Conservation (phyloP, 30 jellyfish, hydroid and myxozoan genomes). For the Aurelia aurita complex sp. Pacific region DNA sequence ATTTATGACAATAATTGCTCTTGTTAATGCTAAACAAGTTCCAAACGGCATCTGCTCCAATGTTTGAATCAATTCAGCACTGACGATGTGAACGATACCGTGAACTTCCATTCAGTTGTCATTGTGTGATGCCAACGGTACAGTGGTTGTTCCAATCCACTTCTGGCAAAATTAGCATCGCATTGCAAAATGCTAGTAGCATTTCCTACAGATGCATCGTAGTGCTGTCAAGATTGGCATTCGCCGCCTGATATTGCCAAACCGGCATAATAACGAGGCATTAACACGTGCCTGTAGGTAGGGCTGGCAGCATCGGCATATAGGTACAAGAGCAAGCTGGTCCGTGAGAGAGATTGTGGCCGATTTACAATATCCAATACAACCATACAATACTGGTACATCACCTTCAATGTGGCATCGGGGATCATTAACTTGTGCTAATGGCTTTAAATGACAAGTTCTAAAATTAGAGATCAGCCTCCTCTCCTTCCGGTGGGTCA, state of each 20-base stretch:
- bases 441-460: conserved; percentile 37
- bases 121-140: too few species aligned
- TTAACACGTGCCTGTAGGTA: conserved; percentile 38
- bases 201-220: conserved; percentile 61
- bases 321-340: conserved; percentile 29
- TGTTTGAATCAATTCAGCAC: too few species aligned
- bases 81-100: too few species aligned
- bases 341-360: conserved; percentile 56
- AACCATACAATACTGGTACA: conserved; percentile 51
- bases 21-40: too few species aligned
- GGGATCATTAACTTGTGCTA: conserved; percentile 31
- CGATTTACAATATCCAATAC: conserved; percentile 62
- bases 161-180: too few species aligned
- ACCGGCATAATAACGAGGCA: conserved; percentile 49
- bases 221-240: conserved; percentile 59
- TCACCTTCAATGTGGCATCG: conserved; percentile 64
- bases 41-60: too few species aligned
- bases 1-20: too few species aligned
- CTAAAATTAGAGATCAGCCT: conserved; percentile 21
- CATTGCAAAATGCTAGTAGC: conserved; percentile 7
- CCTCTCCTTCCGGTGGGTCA: conserved; percentile 62
- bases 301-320: conserved; percentile 68
- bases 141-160: too few species aligned
- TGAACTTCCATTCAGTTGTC: too few species aligned
- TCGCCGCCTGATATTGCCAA: conserved; percentile 28